Evolutionary conservation across 1,140 invertebrate genomes (phyloP).

Genomic region (Manduca sexta): DNA sequence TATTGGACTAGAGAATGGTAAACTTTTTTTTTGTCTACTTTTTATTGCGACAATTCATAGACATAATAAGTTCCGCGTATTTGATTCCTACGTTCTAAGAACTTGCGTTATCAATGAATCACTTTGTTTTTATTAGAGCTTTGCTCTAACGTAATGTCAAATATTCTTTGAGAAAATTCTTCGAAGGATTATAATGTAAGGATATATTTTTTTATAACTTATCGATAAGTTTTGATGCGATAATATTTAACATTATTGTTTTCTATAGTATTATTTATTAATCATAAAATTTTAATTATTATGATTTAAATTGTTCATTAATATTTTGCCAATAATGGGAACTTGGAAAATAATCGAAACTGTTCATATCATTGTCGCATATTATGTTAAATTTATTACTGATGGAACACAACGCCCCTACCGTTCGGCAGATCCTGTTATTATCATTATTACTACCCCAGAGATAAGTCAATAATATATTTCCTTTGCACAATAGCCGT

Average conservation of each 20-base stretch:
- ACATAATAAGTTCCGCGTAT: conserved; percentile 22
- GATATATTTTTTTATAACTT: conserved; percentile 2
- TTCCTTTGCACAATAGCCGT: too few species aligned
- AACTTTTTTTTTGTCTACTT: conserved; percentile 48
- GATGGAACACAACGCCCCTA: too few species aligned
- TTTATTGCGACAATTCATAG: conserved; percentile 33
- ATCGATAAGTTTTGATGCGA: conserved; percentile 1
- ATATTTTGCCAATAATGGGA: too few species aligned
- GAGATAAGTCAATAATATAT: too few species aligned
- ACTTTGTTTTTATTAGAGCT: conserved; percentile 26
- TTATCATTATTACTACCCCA: too few species aligned
- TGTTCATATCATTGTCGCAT: too few species aligned
- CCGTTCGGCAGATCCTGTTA: too few species aligned
- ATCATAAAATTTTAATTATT: not conserved
- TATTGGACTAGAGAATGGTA: conserved; percentile 65
- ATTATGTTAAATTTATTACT: too few species aligned
- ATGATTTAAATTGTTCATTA: too few species aligned
- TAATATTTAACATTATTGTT: not conserved
- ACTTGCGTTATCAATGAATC: conserved; percentile 37
- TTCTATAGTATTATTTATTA: not conserved
- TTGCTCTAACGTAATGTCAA: conserved; percentile 23
- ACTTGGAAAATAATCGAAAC: too few species aligned
- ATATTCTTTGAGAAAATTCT: conserved; percentile 6
- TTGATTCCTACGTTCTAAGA: conserved; percentile 43
- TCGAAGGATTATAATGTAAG: not conserved